phyloP scores from a whole-genome alignment of 2,888 invertebrate genomes.

The Nemurella pictetii region DNA sequence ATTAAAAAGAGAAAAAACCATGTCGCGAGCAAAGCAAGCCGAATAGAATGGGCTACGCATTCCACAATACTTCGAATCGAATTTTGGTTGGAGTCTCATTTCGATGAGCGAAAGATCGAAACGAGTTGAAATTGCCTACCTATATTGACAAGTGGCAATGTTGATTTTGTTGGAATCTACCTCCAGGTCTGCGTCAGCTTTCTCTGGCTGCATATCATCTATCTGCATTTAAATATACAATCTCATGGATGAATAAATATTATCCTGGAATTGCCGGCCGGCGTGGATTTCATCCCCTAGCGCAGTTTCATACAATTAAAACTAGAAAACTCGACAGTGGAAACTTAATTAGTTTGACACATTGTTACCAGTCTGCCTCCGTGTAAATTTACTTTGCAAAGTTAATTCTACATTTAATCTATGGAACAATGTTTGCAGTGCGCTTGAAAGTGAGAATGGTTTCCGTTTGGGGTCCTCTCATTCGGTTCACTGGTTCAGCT shows the following conservation, averaged over 20 bases:
- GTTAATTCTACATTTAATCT: neutral
- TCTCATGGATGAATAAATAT: neutral
- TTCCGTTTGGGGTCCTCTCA: too few species aligned
- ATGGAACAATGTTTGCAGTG: neutral
- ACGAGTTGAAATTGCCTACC: neutral
- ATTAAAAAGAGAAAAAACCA: neutral
- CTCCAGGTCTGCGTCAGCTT: neutral
- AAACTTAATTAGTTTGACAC: neutral
- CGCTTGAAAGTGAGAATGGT: neutral
- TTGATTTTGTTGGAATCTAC: neutral
- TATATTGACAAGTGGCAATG: neutral
- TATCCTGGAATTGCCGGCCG: neutral
- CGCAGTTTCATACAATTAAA: neutral
- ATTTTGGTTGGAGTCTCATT: neutral
- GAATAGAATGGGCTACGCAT: neutral
- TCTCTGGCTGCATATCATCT: neutral
- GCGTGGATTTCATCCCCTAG: neutral
- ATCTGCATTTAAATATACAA: neutral
- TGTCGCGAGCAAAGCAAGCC: neutral
- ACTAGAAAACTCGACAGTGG: neutral
- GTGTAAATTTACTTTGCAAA: neutral
- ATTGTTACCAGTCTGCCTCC: neutral
- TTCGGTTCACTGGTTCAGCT: too few species aligned
- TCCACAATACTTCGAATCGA: neutral
- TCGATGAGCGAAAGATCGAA: neutral